A percentile compares a stretch with the other conserved stretches of the same genome.
These are phyloP conservation scores for Meda fulgida DNA, from an alignment of 2,797 vertebrate species.

Conservation along the genomic window DNA sequence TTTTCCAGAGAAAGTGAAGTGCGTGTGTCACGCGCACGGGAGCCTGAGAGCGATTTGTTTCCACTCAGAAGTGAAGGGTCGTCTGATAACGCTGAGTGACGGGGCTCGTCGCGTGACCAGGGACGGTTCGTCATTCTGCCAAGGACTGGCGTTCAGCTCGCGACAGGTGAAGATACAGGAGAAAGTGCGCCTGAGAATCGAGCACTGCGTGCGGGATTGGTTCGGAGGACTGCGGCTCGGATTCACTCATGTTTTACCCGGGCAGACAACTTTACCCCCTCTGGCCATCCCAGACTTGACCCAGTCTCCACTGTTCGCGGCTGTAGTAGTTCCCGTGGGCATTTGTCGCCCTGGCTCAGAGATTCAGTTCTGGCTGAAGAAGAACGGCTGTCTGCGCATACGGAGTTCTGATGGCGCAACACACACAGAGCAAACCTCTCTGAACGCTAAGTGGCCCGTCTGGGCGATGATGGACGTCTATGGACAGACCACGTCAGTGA, in stretches of 20 bases:
- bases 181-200: slow-evolving; percentile 73
- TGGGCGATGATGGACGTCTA: slow-evolving; percentile 88
- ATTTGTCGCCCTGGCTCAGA: slow-evolving; percentile 56
- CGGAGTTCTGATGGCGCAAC: neutral
- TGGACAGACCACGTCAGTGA: slow-evolving; percentile 77
- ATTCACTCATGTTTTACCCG: slow-evolving; percentile 79
- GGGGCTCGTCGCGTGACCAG: slow-evolving; percentile 61
- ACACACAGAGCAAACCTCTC: slow-evolving; percentile 48
- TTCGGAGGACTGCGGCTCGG: slow-evolving; percentile 80
- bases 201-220: slow-evolving; percentile 61
- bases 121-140: slow-evolving; percentile 63
- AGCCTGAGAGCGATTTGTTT: slow-evolving; percentile 79
- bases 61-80: slow-evolving; percentile 71
- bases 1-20: neutral
- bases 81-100: slow-evolving; percentile 68
- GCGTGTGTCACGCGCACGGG: neutral
- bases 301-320: slow-evolving; percentile 72
- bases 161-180: slow-evolving; percentile 71
- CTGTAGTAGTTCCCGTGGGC: slow-evolving; percentile 58
- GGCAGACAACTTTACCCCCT: slow-evolving; percentile 65
- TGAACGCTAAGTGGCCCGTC: slow-evolving; percentile 70
- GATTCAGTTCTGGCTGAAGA: slow-evolving; percentile 80
- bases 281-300: slow-evolving; percentile 80
- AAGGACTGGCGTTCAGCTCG: slow-evolving; percentile 83
- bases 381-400: slow-evolving; percentile 64